phyloP scores from a whole-genome alignment of 2,888 invertebrate species.

The Zonitis immaculata region DNA sequence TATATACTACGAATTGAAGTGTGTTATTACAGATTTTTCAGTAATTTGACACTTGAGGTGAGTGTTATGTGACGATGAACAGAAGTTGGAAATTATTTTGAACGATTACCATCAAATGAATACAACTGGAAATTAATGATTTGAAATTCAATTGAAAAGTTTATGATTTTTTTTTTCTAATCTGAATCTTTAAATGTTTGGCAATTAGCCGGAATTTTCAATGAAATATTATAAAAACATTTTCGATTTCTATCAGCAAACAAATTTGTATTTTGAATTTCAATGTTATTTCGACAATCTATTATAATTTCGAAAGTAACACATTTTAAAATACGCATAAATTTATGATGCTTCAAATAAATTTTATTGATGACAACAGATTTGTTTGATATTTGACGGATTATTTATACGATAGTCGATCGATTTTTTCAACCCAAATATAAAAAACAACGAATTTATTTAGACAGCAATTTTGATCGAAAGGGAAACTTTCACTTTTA shows the following conservation, averaged over 20 bases:
- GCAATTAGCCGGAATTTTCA: background rate
- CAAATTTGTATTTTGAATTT: too few relatives aligned
- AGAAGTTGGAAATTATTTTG: background rate
- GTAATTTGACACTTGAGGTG: slow-evolving; percentile 1
- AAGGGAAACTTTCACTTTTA: background rate
- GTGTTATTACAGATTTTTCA: background rate
- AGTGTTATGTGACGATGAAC: background rate
- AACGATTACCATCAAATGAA: background rate
- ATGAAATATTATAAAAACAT: too few relatives aligned
- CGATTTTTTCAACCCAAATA: too few relatives aligned
- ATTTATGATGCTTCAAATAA: background rate
- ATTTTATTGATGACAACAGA: background rate
- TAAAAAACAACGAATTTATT: background rate
- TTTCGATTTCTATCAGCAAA: background rate
- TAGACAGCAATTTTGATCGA: background rate
- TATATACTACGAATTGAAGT: background rate
- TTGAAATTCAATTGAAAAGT: too few relatives aligned
- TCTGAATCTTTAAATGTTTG: too few relatives aligned
- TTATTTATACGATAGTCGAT: background rate
- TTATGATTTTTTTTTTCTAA: too few relatives aligned
- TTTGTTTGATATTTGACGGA: background rate
- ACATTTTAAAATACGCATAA: background rate
- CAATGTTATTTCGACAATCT: background rate
- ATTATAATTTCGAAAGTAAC: background rate
- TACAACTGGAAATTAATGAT: too few relatives aligned